These are phyloP conservation scores for Halictus quadricinctus DNA, from an alignment of 2,888 invertebrate species.

Conservation along the genomic window DNA sequence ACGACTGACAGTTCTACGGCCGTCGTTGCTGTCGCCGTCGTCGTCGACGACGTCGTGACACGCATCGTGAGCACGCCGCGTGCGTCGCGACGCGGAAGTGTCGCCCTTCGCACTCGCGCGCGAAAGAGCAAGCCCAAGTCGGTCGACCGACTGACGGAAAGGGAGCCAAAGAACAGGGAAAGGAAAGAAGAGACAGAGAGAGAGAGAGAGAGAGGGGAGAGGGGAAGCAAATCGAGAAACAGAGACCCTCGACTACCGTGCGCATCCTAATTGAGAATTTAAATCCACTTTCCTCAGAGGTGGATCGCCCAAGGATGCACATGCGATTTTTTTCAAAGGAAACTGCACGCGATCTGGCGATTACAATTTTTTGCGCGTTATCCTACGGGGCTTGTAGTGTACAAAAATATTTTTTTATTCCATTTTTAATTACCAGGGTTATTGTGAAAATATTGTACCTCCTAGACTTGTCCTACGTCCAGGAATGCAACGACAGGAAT, in stretches of 20 bases:
- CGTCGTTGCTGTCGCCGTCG: constrained; percentile 31
- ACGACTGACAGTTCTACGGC: constrained; percentile 23
- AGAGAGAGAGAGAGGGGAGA: background rate
- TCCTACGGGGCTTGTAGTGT: background rate
- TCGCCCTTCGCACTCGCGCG: constrained; percentile 76
- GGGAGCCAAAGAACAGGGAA: background rate
- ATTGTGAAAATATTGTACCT: background rate
- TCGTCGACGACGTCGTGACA: constrained; percentile 59
- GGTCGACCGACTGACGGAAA: constrained; percentile 10
- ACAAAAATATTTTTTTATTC: background rate
- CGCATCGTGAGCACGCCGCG: constrained; percentile 71
- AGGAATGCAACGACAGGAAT: background rate
- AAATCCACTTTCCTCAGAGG: background rate
- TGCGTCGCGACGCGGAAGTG: constrained; percentile 76
- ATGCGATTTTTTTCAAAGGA: background rate
- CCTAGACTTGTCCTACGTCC: background rate
- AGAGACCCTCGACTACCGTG: background rate
- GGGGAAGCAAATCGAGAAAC: background rate
- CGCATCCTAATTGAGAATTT: constrained; percentile 1
- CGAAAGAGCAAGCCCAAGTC: constrained; percentile 38
- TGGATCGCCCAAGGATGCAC: background rate
- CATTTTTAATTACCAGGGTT: background rate
- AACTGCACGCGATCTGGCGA: background rate
- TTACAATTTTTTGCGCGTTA: background rate
- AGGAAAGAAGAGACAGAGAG: background rate